phyloP scores from a whole-genome alignment of 2,797 vertebrate species.

The Cichlasoma orientale region DNA sequence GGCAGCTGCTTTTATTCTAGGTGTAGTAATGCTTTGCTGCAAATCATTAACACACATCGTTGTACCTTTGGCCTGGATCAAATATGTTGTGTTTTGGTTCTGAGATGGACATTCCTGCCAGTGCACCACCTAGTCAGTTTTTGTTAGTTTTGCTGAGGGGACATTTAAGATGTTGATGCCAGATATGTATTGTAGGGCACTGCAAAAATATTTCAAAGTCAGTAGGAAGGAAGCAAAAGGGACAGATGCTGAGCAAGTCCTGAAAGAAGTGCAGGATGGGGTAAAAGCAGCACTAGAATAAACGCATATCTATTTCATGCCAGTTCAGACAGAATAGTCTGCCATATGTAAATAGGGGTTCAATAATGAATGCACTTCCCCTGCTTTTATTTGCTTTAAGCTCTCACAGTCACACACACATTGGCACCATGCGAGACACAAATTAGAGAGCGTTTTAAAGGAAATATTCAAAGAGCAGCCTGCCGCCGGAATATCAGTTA shows the following conservation, averaged over 20 bases:
- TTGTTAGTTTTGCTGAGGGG: slow-evolving; percentile 34
- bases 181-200: slow-evolving; percentile 39
- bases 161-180: slow-evolving; percentile 42
- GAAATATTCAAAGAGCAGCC: slow-evolving; percentile 85
- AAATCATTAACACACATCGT: neutral
- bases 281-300: slow-evolving; percentile 69
- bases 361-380: slow-evolving; percentile 84
- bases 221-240: slow-evolving; percentile 47
- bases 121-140: slow-evolving; percentile 6
- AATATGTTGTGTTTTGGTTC: neutral
- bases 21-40: neutral
- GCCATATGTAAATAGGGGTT: slow-evolving; percentile 84
- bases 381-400: slow-evolving; percentile 89
- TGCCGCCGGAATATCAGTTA: slow-evolving; percentile 86
- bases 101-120: slow-evolving; percentile 7
- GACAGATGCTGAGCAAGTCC: slow-evolving; percentile 65
- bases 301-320: slow-evolving; percentile 79
- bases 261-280: slow-evolving; percentile 54
- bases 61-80: neutral
- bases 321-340: slow-evolving; percentile 83
- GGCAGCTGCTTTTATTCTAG: neutral
- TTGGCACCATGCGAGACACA: slow-evolving; percentile 80
- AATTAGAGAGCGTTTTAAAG: slow-evolving; percentile 89
- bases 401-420: slow-evolving; percentile 78
- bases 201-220: slow-evolving; percentile 51